Base-by-base conservation (phyloP, 2,888 invertebrate genomes). In the Lordiphosa fenestrarum region DNA sequence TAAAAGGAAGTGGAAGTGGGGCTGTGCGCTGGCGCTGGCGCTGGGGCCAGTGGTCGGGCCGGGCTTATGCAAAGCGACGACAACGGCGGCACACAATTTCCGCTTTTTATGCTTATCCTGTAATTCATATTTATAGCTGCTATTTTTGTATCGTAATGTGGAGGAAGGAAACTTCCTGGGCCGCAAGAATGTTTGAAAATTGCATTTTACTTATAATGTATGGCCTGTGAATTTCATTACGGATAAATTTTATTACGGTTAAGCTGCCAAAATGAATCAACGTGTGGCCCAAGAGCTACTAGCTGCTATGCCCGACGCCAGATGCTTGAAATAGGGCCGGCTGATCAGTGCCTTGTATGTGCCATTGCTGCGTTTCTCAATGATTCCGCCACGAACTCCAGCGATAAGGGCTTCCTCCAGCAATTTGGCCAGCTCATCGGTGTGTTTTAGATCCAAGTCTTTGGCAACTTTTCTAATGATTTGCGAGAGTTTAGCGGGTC, bases 71-170 rank as follows among this genome's bases (percentile, higher is more conserved):
- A 84, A 84, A 76, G 49, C 71, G 76, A 50, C 49, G 69, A 25
- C 57, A 41, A 41, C 59, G 84, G 51, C 84, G 82, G 68, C 83
- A 75, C 78, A 86, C 87, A 88, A 86, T 88, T 87, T 86, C 87
- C 86, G 88, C 66, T 81, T 86, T 86, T 87, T 86, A 86, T 86
- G 86, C 86, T 86, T 87, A 86, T 87, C 86, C 88, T 78, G 88
- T 86, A 87, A 86, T 87, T 85, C 86, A 86, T 87, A 87, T 86
- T 86, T 87, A 87, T 84, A 84, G 84, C 77, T 71, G 76, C 78
- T 73, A 76, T 74, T 81, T 78, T 71, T 76, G 69, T 72, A 69
- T 66, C 72, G 67, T 67, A 56, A 54, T 64, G 59, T 39, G 55
- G 48, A 50, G 53, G 49, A 54, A 58, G 59, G 77, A 60, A 69